phyloP scores from a whole-genome alignment of 2,113 vertebrate genomes.

The Microcebus jonahi region DNA sequence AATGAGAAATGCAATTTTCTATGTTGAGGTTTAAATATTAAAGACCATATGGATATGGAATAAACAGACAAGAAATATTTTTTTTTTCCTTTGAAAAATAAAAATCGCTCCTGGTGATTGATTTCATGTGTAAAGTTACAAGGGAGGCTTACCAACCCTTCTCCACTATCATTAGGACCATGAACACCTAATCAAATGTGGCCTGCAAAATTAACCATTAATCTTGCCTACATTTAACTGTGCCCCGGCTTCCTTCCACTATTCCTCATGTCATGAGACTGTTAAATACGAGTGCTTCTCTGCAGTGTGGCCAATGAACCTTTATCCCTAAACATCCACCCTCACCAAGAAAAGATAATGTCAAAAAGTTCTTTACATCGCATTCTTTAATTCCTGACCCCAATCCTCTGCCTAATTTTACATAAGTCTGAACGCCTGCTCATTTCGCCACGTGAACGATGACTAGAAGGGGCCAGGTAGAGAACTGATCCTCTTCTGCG shows the following conservation, averaged over 20 bases:
- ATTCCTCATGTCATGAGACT: not conserved
- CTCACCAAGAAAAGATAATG: not conserved
- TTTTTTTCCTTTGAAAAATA: conserved; percentile 2
- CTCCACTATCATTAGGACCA: not conserved
- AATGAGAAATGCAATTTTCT: conserved; percentile 37
- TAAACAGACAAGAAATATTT: not conserved
- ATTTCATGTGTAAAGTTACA: not conserved
- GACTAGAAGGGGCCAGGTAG: too few species aligned
- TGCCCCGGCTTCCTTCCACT: not conserved
- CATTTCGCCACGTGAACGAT: not conserved
- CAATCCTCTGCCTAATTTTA: not conserved
- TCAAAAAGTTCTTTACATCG: not conserved
- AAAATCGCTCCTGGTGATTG: not conserved
- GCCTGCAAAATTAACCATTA: not conserved
- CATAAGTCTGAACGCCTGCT: not conserved
- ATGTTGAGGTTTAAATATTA: conserved; percentile 29
- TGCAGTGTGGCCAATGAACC: not conserved
- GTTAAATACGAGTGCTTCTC: not conserved
- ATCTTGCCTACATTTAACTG: not conserved
- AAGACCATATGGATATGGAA: not conserved
- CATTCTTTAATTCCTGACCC: not conserved
- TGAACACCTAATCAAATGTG: not conserved
- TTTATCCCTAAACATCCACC: not conserved
- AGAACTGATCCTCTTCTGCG: rapidly evolving
- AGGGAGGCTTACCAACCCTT: not conserved